Conservation (phyloP, 2,888 invertebrate species). For the Lycophotia porphyrea region DNA sequence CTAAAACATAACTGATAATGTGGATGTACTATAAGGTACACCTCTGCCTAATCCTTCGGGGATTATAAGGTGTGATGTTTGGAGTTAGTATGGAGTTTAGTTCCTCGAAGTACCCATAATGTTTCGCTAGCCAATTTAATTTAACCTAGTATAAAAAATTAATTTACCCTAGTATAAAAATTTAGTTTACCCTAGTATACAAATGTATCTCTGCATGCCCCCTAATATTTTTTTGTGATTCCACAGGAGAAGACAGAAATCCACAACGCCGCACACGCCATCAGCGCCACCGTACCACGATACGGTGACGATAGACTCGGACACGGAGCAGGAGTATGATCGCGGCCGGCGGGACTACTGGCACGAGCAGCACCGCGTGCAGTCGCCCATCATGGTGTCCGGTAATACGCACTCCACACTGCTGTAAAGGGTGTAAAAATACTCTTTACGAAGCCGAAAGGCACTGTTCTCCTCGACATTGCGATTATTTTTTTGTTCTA, state of each 20-base stretch:
- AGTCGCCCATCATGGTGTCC: constrained; percentile 85
- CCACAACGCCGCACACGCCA: constrained; percentile 93
- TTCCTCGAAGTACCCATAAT: background rate
- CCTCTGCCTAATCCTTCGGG: too few relatives aligned
- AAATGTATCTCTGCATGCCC: background rate
- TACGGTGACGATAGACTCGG: constrained; percentile 87
- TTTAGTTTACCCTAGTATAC: background rate
- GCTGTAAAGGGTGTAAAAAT: too few relatives aligned
- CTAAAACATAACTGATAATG: too few relatives aligned
- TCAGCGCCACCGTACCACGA: constrained; percentile 91
- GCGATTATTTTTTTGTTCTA: too few relatives aligned
- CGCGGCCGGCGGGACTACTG: constrained; percentile 82
- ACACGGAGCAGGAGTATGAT: constrained; percentile 84
- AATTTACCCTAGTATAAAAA: background rate
- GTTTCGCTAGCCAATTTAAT: background rate
- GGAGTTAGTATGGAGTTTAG: too few relatives aligned
- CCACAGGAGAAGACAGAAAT: constrained; percentile 83
- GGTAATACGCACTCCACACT: constrained; percentile 70
- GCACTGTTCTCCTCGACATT: too few relatives aligned
- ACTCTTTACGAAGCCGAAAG: too few relatives aligned
- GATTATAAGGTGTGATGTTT: too few relatives aligned
- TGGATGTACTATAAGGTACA: too few relatives aligned
- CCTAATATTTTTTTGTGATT: constrained; percentile 4
- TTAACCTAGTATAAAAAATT: background rate
- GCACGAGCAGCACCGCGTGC: constrained; percentile 80